A percentile compares a stretch with the other conserved stretches of the same genome.
phyloP scores from a whole-genome alignment of 1,140 invertebrate species.

The Drosophila oshimai region DNA sequence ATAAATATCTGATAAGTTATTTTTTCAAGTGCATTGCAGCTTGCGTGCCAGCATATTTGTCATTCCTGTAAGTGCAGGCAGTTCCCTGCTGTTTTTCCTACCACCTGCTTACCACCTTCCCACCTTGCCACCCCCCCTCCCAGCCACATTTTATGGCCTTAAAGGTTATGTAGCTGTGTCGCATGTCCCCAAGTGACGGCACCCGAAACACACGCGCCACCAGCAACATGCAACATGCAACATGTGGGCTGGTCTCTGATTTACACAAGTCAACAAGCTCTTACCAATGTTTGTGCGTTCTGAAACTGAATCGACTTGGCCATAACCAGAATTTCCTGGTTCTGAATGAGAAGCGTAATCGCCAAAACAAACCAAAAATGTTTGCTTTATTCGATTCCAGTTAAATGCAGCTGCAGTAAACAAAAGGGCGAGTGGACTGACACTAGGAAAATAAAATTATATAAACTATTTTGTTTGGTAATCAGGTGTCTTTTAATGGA shows the following conservation, averaged over 20 bases:
- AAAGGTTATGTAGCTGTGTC: conserved; percentile 64
- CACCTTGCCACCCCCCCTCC: background rate
- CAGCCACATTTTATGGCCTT: conserved; percentile 47
- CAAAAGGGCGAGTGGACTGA: background rate
- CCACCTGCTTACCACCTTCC: background rate
- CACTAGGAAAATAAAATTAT: background rate
- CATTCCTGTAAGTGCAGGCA: conserved; percentile 42
- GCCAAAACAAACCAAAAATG: conserved; percentile 13
- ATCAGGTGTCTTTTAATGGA: background rate
- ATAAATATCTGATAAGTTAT: background rate
- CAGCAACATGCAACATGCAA: conserved; percentile 30
- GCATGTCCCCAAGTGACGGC: conserved; percentile 52
- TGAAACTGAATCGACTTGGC: background rate
- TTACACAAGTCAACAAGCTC: background rate
- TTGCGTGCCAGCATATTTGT: conserved; percentile 70
- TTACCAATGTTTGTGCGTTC: background rate
- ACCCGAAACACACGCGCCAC: conserved; percentile 51
- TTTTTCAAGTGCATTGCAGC: conserved; percentile 35
- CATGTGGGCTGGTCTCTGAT: conserved; percentile 5
- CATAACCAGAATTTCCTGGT: conserved; percentile 11
- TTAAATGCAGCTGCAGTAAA: conserved; percentile 11
- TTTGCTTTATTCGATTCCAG: conserved; percentile 16
- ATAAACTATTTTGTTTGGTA: no score
- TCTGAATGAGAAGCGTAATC: background rate
- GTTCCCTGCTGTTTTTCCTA: conserved; percentile 14